These are phyloP conservation scores for Gallinago jamesoni DNA, from an alignment of 2,113 vertebrate genomes.

Conservation along the genomic window DNA sequence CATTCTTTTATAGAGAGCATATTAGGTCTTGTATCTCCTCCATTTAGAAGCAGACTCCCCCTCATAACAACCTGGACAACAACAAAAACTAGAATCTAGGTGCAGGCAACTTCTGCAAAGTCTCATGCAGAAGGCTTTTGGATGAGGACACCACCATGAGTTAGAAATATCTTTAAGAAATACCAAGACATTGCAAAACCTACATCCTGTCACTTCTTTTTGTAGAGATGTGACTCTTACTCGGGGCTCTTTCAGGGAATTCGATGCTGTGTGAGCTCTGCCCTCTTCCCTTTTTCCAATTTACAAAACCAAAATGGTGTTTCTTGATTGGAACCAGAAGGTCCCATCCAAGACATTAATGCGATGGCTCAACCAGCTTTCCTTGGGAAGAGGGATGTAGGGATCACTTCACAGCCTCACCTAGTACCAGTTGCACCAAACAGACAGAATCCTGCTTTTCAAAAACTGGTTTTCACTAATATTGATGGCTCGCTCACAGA, in stretches of 20 bases:
- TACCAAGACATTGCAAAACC: not conserved
- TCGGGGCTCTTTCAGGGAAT: not conserved
- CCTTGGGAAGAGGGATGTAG: not conserved
- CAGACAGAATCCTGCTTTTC: not conserved
- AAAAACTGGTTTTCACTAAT: not conserved
- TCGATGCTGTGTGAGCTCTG: not conserved
- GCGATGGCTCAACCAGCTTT: not conserved
- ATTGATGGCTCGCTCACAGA: not conserved
- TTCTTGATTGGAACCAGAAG: not conserved
- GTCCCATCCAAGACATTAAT: not conserved
- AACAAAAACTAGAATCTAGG: not conserved
- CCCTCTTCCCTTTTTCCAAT: not conserved
- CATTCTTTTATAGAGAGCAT: not conserved
- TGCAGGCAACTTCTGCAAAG: not conserved
- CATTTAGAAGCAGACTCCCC: not conserved
- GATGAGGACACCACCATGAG: not conserved
- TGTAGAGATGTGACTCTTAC: not conserved
- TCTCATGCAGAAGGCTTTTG: not conserved
- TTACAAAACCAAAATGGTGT: not conserved
- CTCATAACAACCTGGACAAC: not conserved
- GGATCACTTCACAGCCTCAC: not conserved
- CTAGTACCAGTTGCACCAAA: not conserved
- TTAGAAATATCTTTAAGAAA: not conserved
- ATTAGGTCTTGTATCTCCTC: not conserved
- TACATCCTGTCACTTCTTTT: no score